phyloP scores from a whole-genome alignment of 1,140 invertebrate genomes.

The Asbolus verrucosus region DNA sequence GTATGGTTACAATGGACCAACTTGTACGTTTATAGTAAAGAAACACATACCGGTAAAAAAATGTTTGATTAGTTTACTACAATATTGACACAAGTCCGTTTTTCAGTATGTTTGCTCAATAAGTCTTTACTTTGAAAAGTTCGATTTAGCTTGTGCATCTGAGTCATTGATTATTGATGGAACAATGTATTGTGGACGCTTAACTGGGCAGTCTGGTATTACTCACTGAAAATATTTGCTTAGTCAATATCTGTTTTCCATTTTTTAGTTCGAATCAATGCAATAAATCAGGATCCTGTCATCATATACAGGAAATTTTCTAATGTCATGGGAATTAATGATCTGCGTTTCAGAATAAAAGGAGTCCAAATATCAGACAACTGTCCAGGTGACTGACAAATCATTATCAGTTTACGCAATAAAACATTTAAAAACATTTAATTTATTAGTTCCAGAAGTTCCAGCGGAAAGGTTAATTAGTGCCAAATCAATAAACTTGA shows the following conservation, averaged over 20 bases:
- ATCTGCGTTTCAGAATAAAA: slow-evolving; percentile 15
- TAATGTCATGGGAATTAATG: background rate
- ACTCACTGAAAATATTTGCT: background rate
- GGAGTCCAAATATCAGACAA: slow-evolving; percentile 45
- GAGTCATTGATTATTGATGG: slow-evolving; percentile 48
- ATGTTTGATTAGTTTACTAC: background rate
- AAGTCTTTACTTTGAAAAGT: slow-evolving; percentile 49
- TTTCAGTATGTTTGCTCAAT: slow-evolving; percentile 50
- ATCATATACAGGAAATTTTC: slow-evolving; percentile 40
- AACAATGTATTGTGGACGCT: slow-evolving; percentile 48
- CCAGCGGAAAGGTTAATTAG: slow-evolving; percentile 4
- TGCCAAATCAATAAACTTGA: background rate
- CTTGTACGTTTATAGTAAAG: slow-evolving; percentile 24
- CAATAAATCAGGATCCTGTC: background rate
- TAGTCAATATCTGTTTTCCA: background rate
- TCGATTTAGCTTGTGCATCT: slow-evolving; percentile 47
- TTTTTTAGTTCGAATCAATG: slow-evolving; percentile 29
- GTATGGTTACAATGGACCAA: slow-evolving; percentile 16
- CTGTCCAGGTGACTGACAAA: slow-evolving; percentile 37
- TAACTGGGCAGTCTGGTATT: slow-evolving; percentile 49
- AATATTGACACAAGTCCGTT: slow-evolving; percentile 8
- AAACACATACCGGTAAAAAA: slow-evolving; percentile 22
- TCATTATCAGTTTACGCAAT: no score
- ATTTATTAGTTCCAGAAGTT: slow-evolving; percentile 20
- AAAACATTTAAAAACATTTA: background rate